Evolutionary conservation across 2,888 invertebrate species (phyloP).

Genomic region (Papilio protenor): DNA sequence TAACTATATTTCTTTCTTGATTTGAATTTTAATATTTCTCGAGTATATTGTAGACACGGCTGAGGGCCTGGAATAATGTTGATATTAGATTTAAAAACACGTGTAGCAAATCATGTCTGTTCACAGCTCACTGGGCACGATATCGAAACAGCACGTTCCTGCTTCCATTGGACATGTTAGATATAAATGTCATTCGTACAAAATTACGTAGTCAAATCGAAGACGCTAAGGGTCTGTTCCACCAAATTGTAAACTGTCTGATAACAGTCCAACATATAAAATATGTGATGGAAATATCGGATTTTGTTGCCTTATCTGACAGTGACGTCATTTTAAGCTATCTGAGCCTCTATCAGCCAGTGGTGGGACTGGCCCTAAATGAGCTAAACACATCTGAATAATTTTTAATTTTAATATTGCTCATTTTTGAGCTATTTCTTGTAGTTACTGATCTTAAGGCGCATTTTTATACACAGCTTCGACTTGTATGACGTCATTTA

Average conservation of each 20-base stretch:
- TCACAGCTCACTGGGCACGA: neutral
- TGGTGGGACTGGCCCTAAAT: neutral
- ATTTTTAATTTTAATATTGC: neutral
- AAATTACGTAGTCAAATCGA: neutral
- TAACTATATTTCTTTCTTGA: neutral
- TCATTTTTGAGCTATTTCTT: neutral
- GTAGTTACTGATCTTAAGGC: neutral
- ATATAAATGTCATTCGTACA: neutral
- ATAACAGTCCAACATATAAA: too few species aligned
- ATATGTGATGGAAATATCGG: too few species aligned
- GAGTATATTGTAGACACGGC: neutral
- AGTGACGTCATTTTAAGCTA: too few species aligned
- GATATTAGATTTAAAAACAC: constrained; percentile 15
- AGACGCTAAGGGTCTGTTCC: neutral
- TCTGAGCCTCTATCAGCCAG: too few species aligned
- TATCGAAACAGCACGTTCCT: neutral
- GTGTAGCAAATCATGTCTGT: neutral
- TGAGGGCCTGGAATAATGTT: neutral
- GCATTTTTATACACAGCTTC: too few species aligned
- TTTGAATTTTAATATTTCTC: neutral
- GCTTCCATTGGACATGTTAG: neutral
- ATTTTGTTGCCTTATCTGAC: too few species aligned
- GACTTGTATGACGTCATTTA: too few species aligned
- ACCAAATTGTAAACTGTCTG: too few species aligned
- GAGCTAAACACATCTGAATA: neutral